Base-by-base conservation (phyloP, 2,797 vertebrate species). In the Brachyalestes nurse region DNA sequence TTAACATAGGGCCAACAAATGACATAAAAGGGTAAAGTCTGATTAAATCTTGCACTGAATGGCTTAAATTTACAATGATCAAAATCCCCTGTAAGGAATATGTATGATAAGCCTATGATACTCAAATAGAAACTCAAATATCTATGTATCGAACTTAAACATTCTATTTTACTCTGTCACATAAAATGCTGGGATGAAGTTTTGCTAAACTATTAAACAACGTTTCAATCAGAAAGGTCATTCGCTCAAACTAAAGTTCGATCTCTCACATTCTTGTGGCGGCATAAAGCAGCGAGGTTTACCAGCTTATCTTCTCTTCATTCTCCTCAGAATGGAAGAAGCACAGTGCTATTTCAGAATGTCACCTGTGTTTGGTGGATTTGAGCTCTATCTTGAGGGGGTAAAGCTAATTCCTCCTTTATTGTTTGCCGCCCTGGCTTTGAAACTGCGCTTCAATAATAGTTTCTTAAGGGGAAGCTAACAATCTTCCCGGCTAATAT, bases 321-420 rank as follows among this genome's bases (percentile, higher is more conserved):
- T 53, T 80, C 28, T 28, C 28, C 3, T 23, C 57, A 75, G 82
- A 85, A 77, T 49, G 34, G 66, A 53, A 75, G 72, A 83, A 82
- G 78, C 83, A 77, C 72, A 53, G 77, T 25, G 70, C 28, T 28
- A 51, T 67, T 76, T 79, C 74, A 82, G 64, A 88, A 82, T 85
- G 83, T 88, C 87, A 88, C 40, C 72, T 62, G n/a, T 76, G 81
- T 80, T 82, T 76, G 73, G 71, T 70, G 79, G 83, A 80, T 78
- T 86, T 77, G 23, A 45, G 77, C 64, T 58, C 72, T 80, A 79
- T 79, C 62, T 67, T 13, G 21, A 58, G n/a, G 14, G 61, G 19
- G n/a, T 77, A 70, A 51, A 78, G 74, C 70, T 84, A 82, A 86
- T 85, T 84, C 82, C 72, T 82, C 42, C 64, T 83, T 86, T 82